Base-by-base conservation (phyloP, 2,113 vertebrate genomes). In the Paraplagusia blochii region DNA sequence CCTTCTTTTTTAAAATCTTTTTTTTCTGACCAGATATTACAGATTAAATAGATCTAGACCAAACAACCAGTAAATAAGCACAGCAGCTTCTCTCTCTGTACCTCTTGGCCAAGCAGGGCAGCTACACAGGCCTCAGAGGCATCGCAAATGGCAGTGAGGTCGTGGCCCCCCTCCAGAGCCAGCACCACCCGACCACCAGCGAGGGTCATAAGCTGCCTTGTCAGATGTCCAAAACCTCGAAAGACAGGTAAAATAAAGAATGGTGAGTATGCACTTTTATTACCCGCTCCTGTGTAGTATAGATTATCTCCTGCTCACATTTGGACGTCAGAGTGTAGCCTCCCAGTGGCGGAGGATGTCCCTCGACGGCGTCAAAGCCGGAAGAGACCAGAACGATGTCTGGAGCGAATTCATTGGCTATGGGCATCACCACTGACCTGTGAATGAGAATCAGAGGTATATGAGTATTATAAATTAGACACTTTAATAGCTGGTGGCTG, bases 341-440 rank as follows among this genome's bases (percentile, higher is more conserved):
- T 33, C 96, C 96, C 0, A 98, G 92, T 0, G 95, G 95, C 0
- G 96, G 89, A 19, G 94, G 93, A 84, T 98, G 96, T 17, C 96
- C 96, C 72, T 98, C 95, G 48, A 98, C 95, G 0, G 95, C 96
- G 3, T 98, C 96, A 1, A 98, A 98, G 51, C 96, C 96, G 0
- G 96, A 96, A 0, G 96, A 98, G 18, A 98, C 95, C 74, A 98
- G 90, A 75, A 98, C 95, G 19, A 98, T 89, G 4, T 98, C 95
- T 0, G 96, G 96, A 53, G 94, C 92, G 15, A 98, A 98, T 74
- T 98, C 96, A 1, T 90, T 92, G 58, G 96, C 95, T 1, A 98
- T 95, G 1, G 96, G 96, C 95, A 98, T 97, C 80, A 98, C 94
- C 58, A 96, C 94, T 0, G 93, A 93, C 77, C 96, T 98, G 91